A percentile compares a stretch with the other conserved stretches of the same genome.
Evolutionary conservation across 2,797 vertebrate genomes (phyloP).

Genomic region (Glossophaga mutica): DNA sequence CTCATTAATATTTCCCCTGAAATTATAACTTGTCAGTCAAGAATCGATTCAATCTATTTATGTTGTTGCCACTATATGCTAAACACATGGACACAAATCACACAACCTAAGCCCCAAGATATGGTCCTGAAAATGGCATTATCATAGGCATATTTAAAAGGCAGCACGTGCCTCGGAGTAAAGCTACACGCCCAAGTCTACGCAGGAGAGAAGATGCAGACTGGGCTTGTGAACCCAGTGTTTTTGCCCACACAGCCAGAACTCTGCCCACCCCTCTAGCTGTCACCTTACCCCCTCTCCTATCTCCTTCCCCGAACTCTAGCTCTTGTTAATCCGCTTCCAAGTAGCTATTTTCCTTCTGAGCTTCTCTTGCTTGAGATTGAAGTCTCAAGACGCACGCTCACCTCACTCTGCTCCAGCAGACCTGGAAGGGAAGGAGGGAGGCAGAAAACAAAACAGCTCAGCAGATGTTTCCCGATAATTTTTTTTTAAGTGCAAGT

Average conservation of each 20-base stretch:
- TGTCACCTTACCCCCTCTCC: background rate
- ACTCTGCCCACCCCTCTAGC: background rate
- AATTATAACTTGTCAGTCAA: background rate
- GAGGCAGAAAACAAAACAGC: conserved; percentile 72
- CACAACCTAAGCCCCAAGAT: background rate
- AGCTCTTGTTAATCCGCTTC: conserved; percentile 8
- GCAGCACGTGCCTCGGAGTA: background rate
- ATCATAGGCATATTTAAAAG: background rate
- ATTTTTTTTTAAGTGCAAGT: conserved; percentile 60
- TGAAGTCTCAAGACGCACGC: conserved; percentile 70
- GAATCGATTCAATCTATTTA: background rate
- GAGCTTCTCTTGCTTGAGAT: conserved; percentile 62
- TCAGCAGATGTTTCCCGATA: conserved; percentile 82
- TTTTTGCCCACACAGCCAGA: accelerated
- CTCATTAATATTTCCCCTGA: background rate
- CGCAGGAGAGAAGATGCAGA: background rate
- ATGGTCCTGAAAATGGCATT: background rate
- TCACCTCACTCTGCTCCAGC: conserved; percentile 72
- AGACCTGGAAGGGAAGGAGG: conserved; percentile 64
- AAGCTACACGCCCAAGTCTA: background rate
- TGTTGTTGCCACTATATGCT: background rate
- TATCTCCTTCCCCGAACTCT: background rate
- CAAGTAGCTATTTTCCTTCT: conserved; percentile 60
- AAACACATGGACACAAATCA: background rate
- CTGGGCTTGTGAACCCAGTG: background rate